A percentile compares a stretch with the other conserved stretches of the same genome.
phyloP scores from a whole-genome alignment of 2,797 vertebrate species.

The Adelosebastes latens region DNA sequence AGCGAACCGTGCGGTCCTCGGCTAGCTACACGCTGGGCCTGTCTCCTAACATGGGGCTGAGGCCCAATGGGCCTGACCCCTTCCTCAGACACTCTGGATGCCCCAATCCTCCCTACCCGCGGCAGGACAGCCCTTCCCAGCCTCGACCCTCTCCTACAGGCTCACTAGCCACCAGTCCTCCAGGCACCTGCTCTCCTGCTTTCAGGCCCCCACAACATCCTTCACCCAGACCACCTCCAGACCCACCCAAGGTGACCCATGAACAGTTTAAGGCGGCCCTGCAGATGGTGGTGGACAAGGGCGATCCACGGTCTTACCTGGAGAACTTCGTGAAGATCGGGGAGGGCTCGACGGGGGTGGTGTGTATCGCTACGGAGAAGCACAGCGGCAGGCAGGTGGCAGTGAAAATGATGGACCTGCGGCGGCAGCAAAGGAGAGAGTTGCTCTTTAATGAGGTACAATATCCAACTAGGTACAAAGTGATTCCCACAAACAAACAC shows the following conservation, averaged over 20 bases:
- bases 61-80: constrained; percentile 80
- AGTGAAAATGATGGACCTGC: constrained; percentile 99
- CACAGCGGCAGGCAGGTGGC: constrained; percentile 96
- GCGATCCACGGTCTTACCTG: constrained; percentile 92
- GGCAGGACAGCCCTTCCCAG: constrained; percentile 87
- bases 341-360: constrained; percentile 96
- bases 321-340: constrained; percentile 98
- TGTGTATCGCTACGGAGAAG: constrained; percentile 96
- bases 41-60: constrained; percentile 85
- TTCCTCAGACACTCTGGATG: constrained; percentile 86
- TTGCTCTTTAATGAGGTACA: constrained; percentile 97
- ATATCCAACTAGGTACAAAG: neutral
- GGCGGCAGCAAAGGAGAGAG: constrained; percentile 96
- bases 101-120: constrained; percentile 79
- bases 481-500: neutral
- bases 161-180: constrained; percentile 91
- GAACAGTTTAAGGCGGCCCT: constrained; percentile 98
- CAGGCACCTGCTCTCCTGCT: constrained; percentile 93
- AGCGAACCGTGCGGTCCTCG: constrained; percentile 82
- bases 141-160: constrained; percentile 91
- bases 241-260: constrained; percentile 93
- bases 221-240: constrained; percentile 84
- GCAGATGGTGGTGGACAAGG: constrained; percentile 98
- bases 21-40: constrained; percentile 86
- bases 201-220: constrained; percentile 86